phyloP scores from a whole-genome alignment of 2,113 vertebrate genomes.

The Myanophis thanlyinensis region DNA sequence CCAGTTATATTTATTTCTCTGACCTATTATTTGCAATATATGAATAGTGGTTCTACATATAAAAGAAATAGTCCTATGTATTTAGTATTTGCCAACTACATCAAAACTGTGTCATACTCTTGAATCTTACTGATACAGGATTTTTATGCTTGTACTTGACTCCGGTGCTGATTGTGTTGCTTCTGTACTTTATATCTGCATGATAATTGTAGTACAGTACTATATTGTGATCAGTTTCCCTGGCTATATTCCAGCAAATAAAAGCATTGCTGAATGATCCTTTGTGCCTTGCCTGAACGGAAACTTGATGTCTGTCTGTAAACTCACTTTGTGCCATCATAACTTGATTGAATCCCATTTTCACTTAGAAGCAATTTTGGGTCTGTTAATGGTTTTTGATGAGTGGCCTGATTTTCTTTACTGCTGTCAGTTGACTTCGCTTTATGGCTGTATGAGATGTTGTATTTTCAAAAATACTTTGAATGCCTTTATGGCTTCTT shows the following conservation, averaged over 20 bases:
- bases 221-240: background rate
- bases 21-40: background rate
- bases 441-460: background rate
- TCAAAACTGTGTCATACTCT: conserved; percentile 36
- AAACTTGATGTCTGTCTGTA: background rate
- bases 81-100: conserved; percentile 25
- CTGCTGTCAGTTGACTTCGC: background rate
- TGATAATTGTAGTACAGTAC: background rate
- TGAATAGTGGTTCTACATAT: conserved; percentile 49
- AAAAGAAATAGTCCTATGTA: conserved; percentile 30
- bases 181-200: background rate
- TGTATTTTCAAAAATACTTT: background rate
- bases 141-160: conserved; percentile 49
- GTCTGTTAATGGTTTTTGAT: background rate
- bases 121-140: conserved; percentile 38
- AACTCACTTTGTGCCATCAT: background rate
- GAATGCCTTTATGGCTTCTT: background rate
- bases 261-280: background rate
- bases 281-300: background rate
- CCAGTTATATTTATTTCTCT: conserved; percentile 34
- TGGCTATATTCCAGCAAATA: background rate
- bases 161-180: conserved; percentile 13
- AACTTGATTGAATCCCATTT: conserved; percentile 4
- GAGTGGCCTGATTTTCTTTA: background rate
- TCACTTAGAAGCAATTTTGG: background rate